Conservation (phyloP, 2,888 invertebrate genomes). For the Thumatha senex region DNA sequence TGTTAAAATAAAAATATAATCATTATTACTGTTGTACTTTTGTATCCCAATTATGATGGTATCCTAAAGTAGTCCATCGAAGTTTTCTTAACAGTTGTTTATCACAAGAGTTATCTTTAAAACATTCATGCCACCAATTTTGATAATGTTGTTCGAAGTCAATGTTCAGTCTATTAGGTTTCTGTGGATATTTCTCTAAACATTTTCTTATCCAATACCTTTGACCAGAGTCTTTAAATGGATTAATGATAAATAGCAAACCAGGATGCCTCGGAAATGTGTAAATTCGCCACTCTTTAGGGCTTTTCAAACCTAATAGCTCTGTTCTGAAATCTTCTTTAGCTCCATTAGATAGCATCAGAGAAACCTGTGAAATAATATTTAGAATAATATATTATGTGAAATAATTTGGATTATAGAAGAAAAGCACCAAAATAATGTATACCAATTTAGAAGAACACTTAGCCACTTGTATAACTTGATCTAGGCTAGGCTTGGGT, state of each 20-base stretch:
- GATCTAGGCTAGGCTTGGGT: conserved; percentile 84
- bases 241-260: conserved; percentile 91
- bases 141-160: conserved; percentile 74
- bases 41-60: conserved; percentile 99
- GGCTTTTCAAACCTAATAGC: conserved; percentile 52
- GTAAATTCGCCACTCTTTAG: conserved; percentile 85
- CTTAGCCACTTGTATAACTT: conserved; percentile 83
- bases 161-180: conserved; percentile 88
- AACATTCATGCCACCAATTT: conserved; percentile 87
- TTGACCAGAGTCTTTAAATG: conserved; percentile 91
- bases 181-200: conserved; percentile 88
- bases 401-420: neutral
- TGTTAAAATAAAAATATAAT: no score
- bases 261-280: conserved; percentile 86
- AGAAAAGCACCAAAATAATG: neutral
- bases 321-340: conserved; percentile 46
- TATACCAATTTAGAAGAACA: conserved; percentile 39
- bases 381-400: conserved; percentile 6
- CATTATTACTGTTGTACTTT: conserved; percentile 84
- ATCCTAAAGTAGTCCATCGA: conserved; percentile 98
- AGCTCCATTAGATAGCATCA: conserved; percentile 6
- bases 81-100: conserved; percentile 78
- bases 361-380: conserved; percentile 15
- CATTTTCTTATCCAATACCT: conserved; percentile 92
- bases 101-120: conserved; percentile 64